Evolutionary conservation across 2,888 invertebrate species (phyloP).

Genomic region (Euclidia mi): DNA sequence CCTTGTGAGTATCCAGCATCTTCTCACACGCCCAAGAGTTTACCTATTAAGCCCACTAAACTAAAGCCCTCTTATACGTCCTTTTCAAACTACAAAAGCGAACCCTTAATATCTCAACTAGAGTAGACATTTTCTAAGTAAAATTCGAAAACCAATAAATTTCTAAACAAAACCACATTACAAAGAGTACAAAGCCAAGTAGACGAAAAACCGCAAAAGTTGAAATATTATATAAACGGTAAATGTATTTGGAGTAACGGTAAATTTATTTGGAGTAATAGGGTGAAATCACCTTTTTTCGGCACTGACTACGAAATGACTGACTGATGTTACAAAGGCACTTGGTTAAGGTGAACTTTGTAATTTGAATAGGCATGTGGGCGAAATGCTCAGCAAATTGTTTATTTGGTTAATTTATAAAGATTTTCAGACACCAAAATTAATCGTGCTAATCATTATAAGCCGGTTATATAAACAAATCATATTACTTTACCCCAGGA

Average conservation of each 20-base stretch:
- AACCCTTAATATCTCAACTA: neutral
- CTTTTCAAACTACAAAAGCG: too few species aligned
- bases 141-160: conserved; percentile 40
- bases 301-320: conserved; percentile 1
- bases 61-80: too few species aligned
- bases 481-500: too few species aligned
- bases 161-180: conserved; percentile 30
- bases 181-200: conserved; percentile 31
- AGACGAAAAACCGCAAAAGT: conserved; percentile 34
- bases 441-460: too few species aligned
- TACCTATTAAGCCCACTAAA: too few species aligned
- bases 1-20: too few species aligned
- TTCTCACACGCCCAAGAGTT: too few species aligned
- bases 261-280: conserved; percentile 21
- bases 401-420: too few species aligned
- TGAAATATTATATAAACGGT: conserved; percentile 22
- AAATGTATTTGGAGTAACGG: too few species aligned
- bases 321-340: conserved; percentile 8
- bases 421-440: too few species aligned
- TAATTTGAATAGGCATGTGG: neutral
- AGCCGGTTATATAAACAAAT: too few species aligned
- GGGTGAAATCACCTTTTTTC: conserved; percentile 15
- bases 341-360: neutral
- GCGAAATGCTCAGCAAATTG: too few species aligned
- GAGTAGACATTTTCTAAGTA: conserved; percentile 15